Conservation (phyloP, 1,140 invertebrate species). For the Pseudachorutes palmiensis region DNA sequence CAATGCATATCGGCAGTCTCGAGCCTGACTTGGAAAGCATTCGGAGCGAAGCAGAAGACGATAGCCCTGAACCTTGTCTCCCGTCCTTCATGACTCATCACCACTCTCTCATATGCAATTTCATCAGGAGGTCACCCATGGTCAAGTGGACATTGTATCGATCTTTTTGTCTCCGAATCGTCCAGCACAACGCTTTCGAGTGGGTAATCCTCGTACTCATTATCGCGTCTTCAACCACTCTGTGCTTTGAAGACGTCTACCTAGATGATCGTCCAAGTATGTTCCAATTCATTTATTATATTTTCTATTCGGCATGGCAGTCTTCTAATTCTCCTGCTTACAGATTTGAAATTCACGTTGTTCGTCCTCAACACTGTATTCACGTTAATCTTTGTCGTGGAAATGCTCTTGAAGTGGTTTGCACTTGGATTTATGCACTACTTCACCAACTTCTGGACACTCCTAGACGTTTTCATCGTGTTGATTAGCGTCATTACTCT, state of each 20-base stretch:
- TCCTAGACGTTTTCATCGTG: constrained; percentile 93
- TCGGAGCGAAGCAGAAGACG: too few species aligned
- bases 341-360: constrained; percentile 65
- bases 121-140: constrained; percentile 57
- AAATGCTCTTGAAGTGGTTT: constrained; percentile 93
- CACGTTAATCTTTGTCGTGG: constrained; percentile 81
- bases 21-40: too few species aligned
- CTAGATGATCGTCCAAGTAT: constrained; percentile 78
- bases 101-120: constrained; percentile 58
- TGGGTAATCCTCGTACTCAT: constrained; percentile 89
- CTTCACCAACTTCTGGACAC: constrained; percentile 92
- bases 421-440: constrained; percentile 90
- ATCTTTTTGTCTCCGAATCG: constrained; percentile 41
- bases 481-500: constrained; percentile 88
- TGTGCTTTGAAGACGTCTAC: constrained; percentile 89
- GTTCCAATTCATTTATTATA: too few species aligned
- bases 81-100: constrained; percentile 21
- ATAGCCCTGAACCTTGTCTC: constrained; percentile 21
- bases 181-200: constrained; percentile 72
- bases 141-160: constrained; percentile 42
- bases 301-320: too few species aligned
- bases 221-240: constrained; percentile 79
- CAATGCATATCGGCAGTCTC: too few species aligned
- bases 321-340: too few species aligned
- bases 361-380: constrained; percentile 84